Percentiles rank a stretch among this genome's conserved stretches.
Evolutionary conservation across 2,113 vertebrate species (phyloP).

Genomic region (Galbula dea): DNA sequence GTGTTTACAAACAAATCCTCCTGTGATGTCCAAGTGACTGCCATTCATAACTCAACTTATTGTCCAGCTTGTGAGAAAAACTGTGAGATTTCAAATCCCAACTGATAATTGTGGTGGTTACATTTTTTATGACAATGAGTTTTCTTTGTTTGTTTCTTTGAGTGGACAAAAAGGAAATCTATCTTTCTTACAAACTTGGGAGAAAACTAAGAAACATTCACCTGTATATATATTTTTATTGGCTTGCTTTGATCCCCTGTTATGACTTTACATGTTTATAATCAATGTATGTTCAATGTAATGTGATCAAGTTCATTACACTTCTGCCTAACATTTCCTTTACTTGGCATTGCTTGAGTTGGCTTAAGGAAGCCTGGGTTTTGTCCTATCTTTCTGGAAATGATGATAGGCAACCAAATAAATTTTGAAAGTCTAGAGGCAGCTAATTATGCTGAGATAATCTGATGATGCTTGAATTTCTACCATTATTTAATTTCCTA

Average conservation of each 20-base stretch:
- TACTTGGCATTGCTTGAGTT: background rate
- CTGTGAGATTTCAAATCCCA: background rate
- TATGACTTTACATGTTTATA: background rate
- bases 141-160: background rate
- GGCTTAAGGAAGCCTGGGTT: background rate
- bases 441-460: background rate
- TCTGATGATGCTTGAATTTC: background rate
- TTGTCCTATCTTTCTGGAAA: conserved; percentile 22
- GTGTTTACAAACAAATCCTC: background rate
- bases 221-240: background rate
- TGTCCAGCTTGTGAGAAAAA: background rate
- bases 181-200: background rate
- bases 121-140: background rate
- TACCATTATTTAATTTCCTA: conserved; percentile 9
- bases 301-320: background rate
- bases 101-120: background rate
- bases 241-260: background rate
- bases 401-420: background rate
- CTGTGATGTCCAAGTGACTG: background rate
- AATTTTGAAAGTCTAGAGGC: background rate
- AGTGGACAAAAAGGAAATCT: background rate
- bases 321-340: conserved; percentile 14
- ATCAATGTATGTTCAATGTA: background rate
- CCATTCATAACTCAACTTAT: background rate
- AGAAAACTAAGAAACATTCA: background rate